These are phyloP conservation scores for Tyto alba DNA, from an alignment of 2,113 vertebrate genomes.

Conservation along the genomic window DNA sequence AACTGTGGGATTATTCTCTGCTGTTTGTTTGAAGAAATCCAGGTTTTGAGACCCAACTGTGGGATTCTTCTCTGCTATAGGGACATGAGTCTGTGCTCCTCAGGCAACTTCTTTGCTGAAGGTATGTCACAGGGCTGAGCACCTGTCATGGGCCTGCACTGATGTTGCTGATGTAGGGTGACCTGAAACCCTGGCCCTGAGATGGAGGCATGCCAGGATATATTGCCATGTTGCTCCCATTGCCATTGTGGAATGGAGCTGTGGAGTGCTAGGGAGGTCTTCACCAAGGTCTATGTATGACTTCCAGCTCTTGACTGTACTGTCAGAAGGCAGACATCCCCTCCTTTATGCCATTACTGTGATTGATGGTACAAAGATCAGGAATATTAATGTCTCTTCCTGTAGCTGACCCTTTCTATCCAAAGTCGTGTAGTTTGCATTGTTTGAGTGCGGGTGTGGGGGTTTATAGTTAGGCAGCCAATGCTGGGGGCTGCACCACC, in stretches of 20 bases:
- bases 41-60: background rate
- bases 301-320: background rate
- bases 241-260: background rate
- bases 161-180: background rate
- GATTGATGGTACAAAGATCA: background rate
- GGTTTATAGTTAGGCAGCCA: background rate
- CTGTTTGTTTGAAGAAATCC: background rate
- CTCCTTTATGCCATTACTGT: background rate
- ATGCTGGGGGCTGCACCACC: background rate
- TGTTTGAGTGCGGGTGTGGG: background rate
- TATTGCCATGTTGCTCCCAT: background rate
- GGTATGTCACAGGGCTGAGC: background rate
- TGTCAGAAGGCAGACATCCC: background rate
- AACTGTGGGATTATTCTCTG: too few species aligned
- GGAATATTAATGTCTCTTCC: background rate
- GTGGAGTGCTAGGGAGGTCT: background rate
- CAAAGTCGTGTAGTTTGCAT: background rate
- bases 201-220: background rate
- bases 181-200: background rate
- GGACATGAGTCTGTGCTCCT: background rate
- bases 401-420: background rate
- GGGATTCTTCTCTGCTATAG: background rate
- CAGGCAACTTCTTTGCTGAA: background rate
- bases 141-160: background rate
- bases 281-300: background rate